Percentiles rank a stretch among this genome's conserved stretches.
These are phyloP conservation scores for Sorex fumeus DNA, from an alignment of 2,113 vertebrate species.

Conservation along the genomic window DNA sequence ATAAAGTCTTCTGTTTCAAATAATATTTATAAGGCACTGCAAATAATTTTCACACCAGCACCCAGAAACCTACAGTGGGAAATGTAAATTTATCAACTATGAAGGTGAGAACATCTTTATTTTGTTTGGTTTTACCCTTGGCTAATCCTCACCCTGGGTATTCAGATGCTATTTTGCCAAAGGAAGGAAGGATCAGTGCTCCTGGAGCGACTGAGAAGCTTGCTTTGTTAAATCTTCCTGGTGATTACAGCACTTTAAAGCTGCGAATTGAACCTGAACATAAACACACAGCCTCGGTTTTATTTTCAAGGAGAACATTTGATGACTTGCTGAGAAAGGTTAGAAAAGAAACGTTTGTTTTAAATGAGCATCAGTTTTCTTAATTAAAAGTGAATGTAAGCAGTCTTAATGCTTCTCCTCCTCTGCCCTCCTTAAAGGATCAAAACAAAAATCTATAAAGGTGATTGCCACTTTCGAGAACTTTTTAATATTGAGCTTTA, in stretches of 20 bases:
- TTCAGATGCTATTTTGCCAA: slow-evolving; percentile 50
- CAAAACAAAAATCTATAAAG: slow-evolving; percentile 41
- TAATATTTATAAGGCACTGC: slow-evolving; percentile 72
- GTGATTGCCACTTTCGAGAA: slow-evolving; percentile 5
- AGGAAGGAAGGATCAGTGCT: slow-evolving; percentile 54
- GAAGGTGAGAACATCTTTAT: neutral
- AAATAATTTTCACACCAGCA: slow-evolving; percentile 69
- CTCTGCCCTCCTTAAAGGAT: neutral
- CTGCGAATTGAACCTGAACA: slow-evolving; percentile 23
- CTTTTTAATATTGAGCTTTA: slow-evolving; percentile 45
- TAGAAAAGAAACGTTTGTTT: slow-evolving; percentile 25
- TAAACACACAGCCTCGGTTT: slow-evolving; percentile 15
- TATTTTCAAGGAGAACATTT: slow-evolving; percentile 44
- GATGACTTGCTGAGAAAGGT: neutral
- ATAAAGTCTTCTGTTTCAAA: slow-evolving; percentile 65
- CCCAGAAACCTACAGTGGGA: slow-evolving; percentile 43
- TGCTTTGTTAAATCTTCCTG: slow-evolving; percentile 31
- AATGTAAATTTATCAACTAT: slow-evolving; percentile 43
- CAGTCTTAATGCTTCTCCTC: neutral
- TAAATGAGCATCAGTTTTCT: slow-evolving; percentile 43
- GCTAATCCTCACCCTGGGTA: neutral
- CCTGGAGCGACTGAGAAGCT: neutral
- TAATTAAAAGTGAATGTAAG: slow-evolving; percentile 38
- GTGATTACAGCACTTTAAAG: slow-evolving; percentile 43
- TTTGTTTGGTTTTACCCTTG: slow-evolving; percentile 26